Conservation (phyloP, 2,888 invertebrate genomes). For the Lochmaea crataegi region DNA sequence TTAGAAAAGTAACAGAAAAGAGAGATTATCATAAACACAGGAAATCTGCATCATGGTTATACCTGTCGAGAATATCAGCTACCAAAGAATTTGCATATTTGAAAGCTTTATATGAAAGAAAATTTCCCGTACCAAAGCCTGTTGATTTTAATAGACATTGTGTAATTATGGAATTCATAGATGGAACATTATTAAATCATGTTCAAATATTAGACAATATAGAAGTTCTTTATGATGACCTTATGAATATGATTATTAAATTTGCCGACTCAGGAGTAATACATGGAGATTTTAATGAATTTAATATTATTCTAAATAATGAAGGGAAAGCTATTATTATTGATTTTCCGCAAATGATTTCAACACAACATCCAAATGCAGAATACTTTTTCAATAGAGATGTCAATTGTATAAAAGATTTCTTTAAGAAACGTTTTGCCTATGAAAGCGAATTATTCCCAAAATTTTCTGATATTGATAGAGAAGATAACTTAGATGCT, state of each 20-base stretch:
- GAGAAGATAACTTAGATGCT: slow-evolving; percentile 85
- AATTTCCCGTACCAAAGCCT: slow-evolving; percentile 95
- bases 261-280: slow-evolving; percentile 96
- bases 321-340: slow-evolving; percentile 88
- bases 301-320: slow-evolving; percentile 91
- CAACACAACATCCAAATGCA: slow-evolving; percentile 92
- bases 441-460: slow-evolving; percentile 89
- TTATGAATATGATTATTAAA: slow-evolving; percentile 92
- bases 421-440: slow-evolving; percentile 81
- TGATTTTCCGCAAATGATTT: slow-evolving; percentile 99
- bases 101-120: slow-evolving; percentile 90
- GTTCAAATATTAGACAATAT: slow-evolving; percentile 75
- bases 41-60: slow-evolving; percentile 93
- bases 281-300: slow-evolving; percentile 99
- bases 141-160: slow-evolving; percentile 96
- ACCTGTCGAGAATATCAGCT: slow-evolving; percentile 95
- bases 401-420: slow-evolving; percentile 90
- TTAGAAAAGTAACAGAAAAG: slow-evolving; percentile 94
- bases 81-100: slow-evolving; percentile 98
- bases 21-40: slow-evolving; percentile 96
- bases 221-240: slow-evolving; percentile 86
- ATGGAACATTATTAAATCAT: slow-evolving; percentile 81
- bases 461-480: slow-evolving; percentile 78
- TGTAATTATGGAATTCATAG: slow-evolving; percentile 93
- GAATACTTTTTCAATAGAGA: slow-evolving; percentile 95